Evolutionary conservation across 2,888 invertebrate species (phyloP).

Genomic region (Limnephilus auricula): DNA sequence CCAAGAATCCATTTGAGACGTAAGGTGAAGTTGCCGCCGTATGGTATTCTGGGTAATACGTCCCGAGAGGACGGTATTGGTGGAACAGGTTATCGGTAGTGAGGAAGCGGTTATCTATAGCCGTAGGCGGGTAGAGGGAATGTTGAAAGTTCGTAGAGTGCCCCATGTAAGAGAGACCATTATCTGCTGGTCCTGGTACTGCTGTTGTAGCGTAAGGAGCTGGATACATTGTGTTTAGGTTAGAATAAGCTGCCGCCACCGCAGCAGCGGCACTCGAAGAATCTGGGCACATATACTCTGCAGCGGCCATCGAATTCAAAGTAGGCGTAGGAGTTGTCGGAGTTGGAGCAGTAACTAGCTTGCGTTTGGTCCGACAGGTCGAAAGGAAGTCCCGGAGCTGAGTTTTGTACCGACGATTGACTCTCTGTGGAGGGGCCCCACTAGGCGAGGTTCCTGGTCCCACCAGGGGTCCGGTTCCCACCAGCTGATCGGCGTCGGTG

Average conservation of each 20-base stretch:
- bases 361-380: slow-evolving; percentile 91
- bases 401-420: slow-evolving; percentile 94
- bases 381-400: slow-evolving; percentile 95
- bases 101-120: slow-evolving; percentile 83
- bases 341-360: slow-evolving; percentile 75
- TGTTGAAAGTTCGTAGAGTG: slow-evolving; percentile 83
- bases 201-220: slow-evolving; percentile 87
- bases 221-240: slow-evolving; percentile 87
- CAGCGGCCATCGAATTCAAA: slow-evolving; percentile 78
- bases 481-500: slow-evolving; percentile 89
- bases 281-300: slow-evolving; percentile 84
- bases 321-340: slow-evolving; percentile 78
- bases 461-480: slow-evolving; percentile 79
- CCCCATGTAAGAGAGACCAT: slow-evolving; percentile 81
- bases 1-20: slow-evolving; percentile 90
- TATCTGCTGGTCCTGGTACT: slow-evolving; percentile 79
- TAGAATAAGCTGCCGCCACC: slow-evolving; percentile 88
- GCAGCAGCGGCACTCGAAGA: slow-evolving; percentile 78
- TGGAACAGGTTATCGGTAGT: slow-evolving; percentile 92
- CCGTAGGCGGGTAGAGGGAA: slow-evolving; percentile 74
- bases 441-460: slow-evolving; percentile 77
- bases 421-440: slow-evolving; percentile 86
- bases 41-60: slow-evolving; percentile 88
- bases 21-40: slow-evolving; percentile 82
- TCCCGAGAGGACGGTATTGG: slow-evolving; percentile 91